phyloP scores from a whole-genome alignment of 2,797 vertebrate genomes.

The Anguilla pacifica region DNA sequence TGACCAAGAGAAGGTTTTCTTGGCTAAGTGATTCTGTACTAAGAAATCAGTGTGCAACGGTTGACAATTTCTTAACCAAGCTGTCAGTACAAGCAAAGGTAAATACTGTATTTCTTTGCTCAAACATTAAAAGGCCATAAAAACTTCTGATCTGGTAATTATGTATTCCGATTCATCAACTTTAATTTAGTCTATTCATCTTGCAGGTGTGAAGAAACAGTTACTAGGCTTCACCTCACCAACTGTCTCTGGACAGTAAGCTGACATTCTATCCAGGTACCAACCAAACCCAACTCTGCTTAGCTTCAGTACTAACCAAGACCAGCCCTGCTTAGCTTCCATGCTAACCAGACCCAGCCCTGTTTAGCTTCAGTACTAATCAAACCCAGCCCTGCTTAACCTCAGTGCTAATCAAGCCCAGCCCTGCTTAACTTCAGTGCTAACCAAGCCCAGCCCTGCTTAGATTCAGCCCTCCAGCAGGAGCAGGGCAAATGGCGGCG shows the following conservation, averaged over 20 bases:
- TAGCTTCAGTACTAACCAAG: too few species aligned
- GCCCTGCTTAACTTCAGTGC: too few species aligned
- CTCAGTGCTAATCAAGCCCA: too few species aligned
- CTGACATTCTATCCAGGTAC: too few species aligned
- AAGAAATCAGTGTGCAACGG: neutral
- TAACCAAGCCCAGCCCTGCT: too few species aligned
- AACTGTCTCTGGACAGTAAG: neutral
- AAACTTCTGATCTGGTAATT: neutral
- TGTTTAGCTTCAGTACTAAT: too few species aligned
- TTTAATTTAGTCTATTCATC: neutral
- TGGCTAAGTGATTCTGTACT: neutral
- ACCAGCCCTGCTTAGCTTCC: too few species aligned
- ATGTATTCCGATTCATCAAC: neutral
- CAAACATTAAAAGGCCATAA: neutral
- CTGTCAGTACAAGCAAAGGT: neutral
- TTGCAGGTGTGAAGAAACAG: neutral
- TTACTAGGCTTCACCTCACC: neutral
- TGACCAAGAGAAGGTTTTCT: neutral
- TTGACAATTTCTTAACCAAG: neutral
- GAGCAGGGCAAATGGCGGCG: neutral
- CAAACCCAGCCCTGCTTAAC: too few species aligned
- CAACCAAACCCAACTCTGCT: too few species aligned
- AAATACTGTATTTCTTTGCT: neutral
- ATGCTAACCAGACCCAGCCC: too few species aligned
- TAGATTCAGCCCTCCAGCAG: neutral